Evolutionary conservation across 2,113 vertebrate genomes (phyloP).

Genomic region (Etheostoma cragini): DNA sequence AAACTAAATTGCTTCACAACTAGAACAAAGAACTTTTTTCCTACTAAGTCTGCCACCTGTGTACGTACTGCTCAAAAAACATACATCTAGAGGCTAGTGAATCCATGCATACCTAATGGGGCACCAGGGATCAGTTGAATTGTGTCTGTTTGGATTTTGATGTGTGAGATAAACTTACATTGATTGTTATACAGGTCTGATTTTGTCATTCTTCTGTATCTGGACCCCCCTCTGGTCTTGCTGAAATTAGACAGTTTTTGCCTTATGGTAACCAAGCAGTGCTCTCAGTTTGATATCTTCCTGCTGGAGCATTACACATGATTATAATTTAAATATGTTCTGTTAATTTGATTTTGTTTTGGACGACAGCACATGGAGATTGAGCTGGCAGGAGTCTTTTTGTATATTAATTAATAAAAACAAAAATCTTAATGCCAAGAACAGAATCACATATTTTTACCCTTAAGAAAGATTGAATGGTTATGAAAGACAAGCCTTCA

Average conservation of each 20-base stretch:
- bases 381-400: background rate
- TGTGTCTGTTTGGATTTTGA: background rate
- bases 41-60: background rate
- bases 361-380: slow-evolving; percentile 1
- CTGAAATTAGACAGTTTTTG: background rate
- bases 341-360: slow-evolving; percentile 12
- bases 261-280: background rate
- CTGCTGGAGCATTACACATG: background rate
- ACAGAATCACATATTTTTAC: background rate
- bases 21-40: background rate
- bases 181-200: background rate
- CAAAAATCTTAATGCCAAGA: background rate
- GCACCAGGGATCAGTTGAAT: background rate
- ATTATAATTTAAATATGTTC: background rate
- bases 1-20: background rate
- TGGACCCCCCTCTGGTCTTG: background rate
- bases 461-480: background rate
- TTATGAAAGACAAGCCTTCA: background rate
- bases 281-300: slow-evolving; percentile 1
- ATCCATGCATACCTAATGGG: background rate
- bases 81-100: background rate
- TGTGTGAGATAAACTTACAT: background rate
- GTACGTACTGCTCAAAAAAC: background rate
- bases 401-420: slow-evolving; percentile 14
- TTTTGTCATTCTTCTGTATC: background rate